Evolutionary conservation across 2,888 invertebrate species (phyloP).

Genomic region (Dioctria linearis): DNA sequence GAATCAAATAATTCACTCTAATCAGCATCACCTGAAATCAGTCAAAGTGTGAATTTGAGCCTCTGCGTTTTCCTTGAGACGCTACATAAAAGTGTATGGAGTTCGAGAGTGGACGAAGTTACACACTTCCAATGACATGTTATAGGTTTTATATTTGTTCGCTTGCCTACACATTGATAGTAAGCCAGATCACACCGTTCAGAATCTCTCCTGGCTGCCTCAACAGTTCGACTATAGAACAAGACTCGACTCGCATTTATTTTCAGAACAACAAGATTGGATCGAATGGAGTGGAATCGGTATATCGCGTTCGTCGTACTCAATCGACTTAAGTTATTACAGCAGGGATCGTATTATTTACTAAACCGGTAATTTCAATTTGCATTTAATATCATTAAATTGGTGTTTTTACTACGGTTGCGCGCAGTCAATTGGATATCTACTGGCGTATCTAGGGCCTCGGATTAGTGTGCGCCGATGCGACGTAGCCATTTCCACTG

Average conservation of each 20-base stretch:
- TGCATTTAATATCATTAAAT: conserved; percentile 55
- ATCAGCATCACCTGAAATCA: conserved; percentile 44
- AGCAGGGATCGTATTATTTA: conserved; percentile 55
- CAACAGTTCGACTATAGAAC: neutral
- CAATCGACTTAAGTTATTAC: conserved; percentile 51
- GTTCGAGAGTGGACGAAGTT: too few species aligned
- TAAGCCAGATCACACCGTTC: neutral
- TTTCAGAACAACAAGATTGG: conserved; percentile 1
- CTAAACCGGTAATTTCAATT: conserved; percentile 56
- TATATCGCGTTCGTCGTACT: conserved; percentile 25
- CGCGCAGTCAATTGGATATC: conserved; percentile 52
- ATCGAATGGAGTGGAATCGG: conserved; percentile 30
- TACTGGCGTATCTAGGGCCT: conserved; percentile 54
- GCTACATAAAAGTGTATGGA: neutral
- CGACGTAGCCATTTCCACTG: conserved; percentile 8
- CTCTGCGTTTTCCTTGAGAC: neutral
- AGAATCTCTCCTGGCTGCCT: neutral
- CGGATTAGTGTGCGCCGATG: conserved; percentile 55
- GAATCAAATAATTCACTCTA: conserved; percentile 45
- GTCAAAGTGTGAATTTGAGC: conserved; percentile 42
- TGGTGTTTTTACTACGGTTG: conserved; percentile 54
- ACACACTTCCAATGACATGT: too few species aligned
- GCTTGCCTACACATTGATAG: neutral
- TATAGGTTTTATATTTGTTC: too few species aligned
- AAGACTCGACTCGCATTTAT: neutral